Conservation (phyloP, 2,113 vertebrate species). For the Rallus limicola region DNA sequence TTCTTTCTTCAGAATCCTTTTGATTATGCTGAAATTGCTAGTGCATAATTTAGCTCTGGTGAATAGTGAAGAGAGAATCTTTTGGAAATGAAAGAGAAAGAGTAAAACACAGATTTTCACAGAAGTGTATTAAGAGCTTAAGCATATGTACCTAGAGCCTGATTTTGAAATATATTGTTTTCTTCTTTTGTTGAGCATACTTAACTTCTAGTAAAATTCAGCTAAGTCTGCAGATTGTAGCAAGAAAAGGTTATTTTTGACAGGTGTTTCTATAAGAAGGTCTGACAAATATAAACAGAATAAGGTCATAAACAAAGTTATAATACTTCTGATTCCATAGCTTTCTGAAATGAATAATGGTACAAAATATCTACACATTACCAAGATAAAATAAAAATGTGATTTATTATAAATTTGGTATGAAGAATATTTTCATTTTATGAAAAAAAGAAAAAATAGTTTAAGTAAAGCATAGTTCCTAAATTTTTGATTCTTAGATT, state of each 20-base stretch:
- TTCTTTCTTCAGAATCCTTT: constrained; percentile 27
- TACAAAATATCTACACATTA: not conserved
- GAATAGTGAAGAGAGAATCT: not conserved
- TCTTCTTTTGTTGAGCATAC: not conserved
- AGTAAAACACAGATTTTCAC: constrained; percentile 34
- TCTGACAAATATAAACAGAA: not conserved
- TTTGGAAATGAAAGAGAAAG: not conserved
- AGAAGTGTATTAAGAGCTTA: not conserved
- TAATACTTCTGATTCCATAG: not conserved
- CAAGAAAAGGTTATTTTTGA: not conserved
- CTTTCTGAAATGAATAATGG: not conserved
- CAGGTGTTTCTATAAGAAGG: not conserved
- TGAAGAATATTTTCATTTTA: not conserved
- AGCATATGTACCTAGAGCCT: not conserved
- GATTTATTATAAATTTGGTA: not conserved
- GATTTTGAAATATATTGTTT: constrained; percentile 11
- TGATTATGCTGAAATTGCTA: constrained; percentile 32
- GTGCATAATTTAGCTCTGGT: constrained; percentile 12
- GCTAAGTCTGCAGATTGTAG: not conserved
- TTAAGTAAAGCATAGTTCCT: not conserved
- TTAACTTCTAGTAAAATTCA: not conserved
- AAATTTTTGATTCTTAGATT: not conserved
- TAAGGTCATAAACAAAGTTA: not conserved
- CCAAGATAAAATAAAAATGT: not conserved
- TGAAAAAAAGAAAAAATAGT: not conserved